These are phyloP conservation scores for Neomonachus schauinslandi DNA, from an alignment of 2,113 vertebrate genomes.

Conservation along the genomic window DNA sequence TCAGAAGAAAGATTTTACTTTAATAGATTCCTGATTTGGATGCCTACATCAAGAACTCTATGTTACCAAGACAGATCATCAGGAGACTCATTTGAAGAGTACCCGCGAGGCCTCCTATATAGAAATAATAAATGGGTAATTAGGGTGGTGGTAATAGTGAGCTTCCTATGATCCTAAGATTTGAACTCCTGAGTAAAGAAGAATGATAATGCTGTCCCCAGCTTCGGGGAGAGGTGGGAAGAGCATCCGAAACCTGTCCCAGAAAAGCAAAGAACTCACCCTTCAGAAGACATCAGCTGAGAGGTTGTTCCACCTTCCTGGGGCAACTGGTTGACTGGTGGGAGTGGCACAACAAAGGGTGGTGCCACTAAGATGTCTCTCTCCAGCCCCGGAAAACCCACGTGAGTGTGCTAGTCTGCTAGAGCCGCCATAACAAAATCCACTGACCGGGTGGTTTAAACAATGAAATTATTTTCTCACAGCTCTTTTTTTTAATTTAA, in stretches of 20 bases:
- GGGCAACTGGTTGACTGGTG: not conserved
- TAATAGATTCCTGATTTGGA: not conserved
- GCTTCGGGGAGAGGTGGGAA: not conserved
- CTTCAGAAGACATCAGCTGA: not conserved
- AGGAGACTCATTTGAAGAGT: not conserved
- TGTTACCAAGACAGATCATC: not conserved
- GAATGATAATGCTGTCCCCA: not conserved
- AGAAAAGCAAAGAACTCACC: not conserved
- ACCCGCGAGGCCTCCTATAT: not conserved
- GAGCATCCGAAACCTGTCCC: not conserved
- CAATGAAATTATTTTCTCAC: not conserved
- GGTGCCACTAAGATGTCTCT: not conserved
- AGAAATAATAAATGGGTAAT: not conserved
- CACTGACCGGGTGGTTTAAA: not conserved
- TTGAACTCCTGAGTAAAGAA: not conserved
- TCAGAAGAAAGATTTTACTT: not conserved
- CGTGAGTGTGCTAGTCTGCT: not conserved
- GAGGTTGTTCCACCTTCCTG: not conserved
- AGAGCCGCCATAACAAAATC: accelerated
- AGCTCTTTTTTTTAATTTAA: not conserved
- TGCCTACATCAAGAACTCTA: not conserved
- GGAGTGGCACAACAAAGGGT: not conserved
- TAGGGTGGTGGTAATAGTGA: not conserved
- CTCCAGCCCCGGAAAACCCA: not conserved
- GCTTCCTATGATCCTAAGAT: not conserved